phyloP scores from a whole-genome alignment of 2,797 vertebrate species.

The Anisognathus igniventris region DNA sequence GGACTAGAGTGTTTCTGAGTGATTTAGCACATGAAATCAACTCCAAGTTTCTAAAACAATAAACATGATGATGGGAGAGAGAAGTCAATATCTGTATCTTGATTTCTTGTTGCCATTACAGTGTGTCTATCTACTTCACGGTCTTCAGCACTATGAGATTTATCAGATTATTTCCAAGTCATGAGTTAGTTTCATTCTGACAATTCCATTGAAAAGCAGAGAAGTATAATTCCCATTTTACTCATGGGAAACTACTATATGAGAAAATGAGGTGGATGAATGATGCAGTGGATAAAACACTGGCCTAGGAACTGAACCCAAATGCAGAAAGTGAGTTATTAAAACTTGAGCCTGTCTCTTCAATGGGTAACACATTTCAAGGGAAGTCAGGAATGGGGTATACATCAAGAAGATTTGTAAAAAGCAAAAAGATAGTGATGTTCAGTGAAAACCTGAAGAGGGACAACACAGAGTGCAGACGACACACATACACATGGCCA shows the following conservation, averaged over 20 bases:
- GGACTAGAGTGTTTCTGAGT: conserved; percentile 60
- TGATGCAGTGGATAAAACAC: background rate
- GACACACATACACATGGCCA: background rate
- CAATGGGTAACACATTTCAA: background rate
- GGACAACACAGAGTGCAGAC: background rate
- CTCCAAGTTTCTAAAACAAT: conserved; percentile 50
- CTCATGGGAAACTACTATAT: background rate
- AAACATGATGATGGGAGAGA: conserved; percentile 15
- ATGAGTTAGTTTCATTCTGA: background rate
- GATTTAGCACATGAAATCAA: conserved; percentile 43
- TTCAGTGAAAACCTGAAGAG: background rate
- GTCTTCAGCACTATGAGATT: background rate
- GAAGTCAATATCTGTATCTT: background rate
- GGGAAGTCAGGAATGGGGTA: background rate
- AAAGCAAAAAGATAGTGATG: background rate
- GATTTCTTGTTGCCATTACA: background rate
- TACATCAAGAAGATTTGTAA: background rate
- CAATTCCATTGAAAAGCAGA: background rate
- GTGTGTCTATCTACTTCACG: background rate
- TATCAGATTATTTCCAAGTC: background rate
- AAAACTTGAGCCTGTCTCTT: background rate
- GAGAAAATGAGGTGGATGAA: background rate
- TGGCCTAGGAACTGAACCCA: background rate
- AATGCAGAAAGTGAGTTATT: rapidly evolving
- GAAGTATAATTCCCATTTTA: background rate